A percentile compares a stretch with the other conserved stretches of the same genome.
Evolutionary conservation across 2,113 vertebrate species (phyloP).

Genomic region (Calyptommatus sinebrachiatus): DNA sequence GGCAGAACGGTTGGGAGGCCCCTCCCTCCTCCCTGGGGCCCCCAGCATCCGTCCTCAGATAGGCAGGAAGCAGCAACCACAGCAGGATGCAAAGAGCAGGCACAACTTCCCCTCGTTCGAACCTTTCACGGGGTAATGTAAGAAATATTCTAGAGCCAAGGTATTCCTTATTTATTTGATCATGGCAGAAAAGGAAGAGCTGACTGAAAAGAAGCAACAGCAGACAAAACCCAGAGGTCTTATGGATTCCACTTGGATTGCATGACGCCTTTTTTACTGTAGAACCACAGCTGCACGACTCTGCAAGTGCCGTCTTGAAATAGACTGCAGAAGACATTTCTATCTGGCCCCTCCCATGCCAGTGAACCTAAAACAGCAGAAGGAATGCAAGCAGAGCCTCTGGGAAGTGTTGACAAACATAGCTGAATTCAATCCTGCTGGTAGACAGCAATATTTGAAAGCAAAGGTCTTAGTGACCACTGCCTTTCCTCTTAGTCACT

Average conservation of each 20-base stretch:
- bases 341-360: neutral
- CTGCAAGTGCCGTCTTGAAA: accelerated
- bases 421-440: constrained; percentile 37
- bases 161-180: neutral
- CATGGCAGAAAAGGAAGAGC: neutral
- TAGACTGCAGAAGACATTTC: neutral
- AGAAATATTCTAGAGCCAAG: neutral
- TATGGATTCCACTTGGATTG: neutral
- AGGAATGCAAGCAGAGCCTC: constrained; percentile 10
- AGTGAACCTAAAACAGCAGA: neutral
- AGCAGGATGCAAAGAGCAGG: neutral
- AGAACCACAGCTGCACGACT: accelerated
- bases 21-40: too few relatives aligned
- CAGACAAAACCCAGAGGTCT: neutral
- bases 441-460: constrained; percentile 32
- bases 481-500: constrained; percentile 45
- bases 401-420: constrained; percentile 42
- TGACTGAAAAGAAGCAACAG: neutral
- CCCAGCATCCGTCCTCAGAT: too few relatives aligned
- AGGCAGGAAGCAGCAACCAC: neutral
- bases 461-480: constrained; percentile 18
- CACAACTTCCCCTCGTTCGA: neutral
- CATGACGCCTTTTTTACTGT: neutral
- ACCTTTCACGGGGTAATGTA: neutral
- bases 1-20: too few relatives aligned